These are phyloP conservation scores for Trachops cirrhosus DNA, from an alignment of 2,797 vertebrate species.

Conservation along the genomic window DNA sequence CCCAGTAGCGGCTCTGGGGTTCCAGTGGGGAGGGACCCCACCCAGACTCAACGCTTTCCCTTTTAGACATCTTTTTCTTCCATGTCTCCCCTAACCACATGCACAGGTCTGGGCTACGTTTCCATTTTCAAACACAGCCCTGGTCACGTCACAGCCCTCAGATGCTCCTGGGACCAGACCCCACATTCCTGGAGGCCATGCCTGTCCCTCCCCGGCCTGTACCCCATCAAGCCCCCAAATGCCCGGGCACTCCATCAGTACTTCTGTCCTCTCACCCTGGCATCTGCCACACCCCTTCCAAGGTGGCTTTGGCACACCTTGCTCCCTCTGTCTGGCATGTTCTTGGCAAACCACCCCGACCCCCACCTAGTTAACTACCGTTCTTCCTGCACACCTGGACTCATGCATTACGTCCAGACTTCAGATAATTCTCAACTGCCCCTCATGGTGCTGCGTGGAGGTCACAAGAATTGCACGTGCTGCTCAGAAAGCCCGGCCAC, in stretches of 20 bases:
- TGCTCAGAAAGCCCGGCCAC: neutral
- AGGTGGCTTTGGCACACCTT: neutral
- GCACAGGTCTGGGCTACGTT: neutral
- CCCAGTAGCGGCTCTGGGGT: neutral
- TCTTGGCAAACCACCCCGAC: neutral
- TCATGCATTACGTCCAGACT: rapidly evolving
- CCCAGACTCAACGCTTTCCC: neutral
- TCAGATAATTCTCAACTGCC: neutral
- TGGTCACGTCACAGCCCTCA: rapidly evolving
- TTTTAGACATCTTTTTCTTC: neutral
- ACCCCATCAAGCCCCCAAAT: too few relatives aligned
- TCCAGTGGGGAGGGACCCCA: neutral
- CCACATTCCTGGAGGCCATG: too few relatives aligned
- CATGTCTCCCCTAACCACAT: rapidly evolving
- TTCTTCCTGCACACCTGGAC: neutral
- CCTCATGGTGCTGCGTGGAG: neutral
- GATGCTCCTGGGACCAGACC: neutral
- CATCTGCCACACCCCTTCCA: neutral
- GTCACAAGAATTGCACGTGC: neutral
- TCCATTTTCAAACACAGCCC: neutral
- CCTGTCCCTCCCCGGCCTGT: neutral
- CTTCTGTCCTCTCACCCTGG: neutral
- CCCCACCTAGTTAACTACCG: rapidly evolving
- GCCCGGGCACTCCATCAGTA: too few relatives aligned
- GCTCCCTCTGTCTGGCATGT: neutral